These are phyloP conservation scores for Alviniconcha marisindica DNA, from an alignment of 1,140 invertebrate genomes.

Conservation along the genomic window DNA sequence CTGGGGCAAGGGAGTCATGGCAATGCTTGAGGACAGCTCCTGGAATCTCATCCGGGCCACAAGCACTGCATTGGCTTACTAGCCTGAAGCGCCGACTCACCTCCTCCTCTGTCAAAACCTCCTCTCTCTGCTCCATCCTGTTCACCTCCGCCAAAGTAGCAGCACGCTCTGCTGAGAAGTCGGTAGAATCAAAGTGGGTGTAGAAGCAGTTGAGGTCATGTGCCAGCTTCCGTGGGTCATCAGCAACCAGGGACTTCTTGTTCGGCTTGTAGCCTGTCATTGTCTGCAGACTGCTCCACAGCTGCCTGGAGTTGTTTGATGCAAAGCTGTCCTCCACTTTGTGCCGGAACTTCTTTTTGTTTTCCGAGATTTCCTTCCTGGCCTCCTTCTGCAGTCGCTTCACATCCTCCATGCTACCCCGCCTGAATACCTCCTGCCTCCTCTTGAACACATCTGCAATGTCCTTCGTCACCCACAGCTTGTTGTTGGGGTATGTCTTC, in stretches of 20 bases:
- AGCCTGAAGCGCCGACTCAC: too few relatives aligned
- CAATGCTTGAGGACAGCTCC: not conserved
- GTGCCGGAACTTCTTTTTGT: not conserved
- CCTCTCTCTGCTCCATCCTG: too few relatives aligned
- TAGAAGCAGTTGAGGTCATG: constrained; percentile 8
- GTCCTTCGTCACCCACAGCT: not conserved
- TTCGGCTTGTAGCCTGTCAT: not conserved
- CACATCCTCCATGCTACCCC: not conserved
- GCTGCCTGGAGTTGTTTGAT: not conserved
- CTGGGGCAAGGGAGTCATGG: not conserved
- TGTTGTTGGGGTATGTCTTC: not conserved
- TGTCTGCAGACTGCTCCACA: not conserved
- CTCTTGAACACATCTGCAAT: not conserved
- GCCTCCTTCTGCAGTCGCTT: not conserved
- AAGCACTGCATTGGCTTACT: not conserved
- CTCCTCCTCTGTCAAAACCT: too few relatives aligned
- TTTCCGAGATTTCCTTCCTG: not conserved
- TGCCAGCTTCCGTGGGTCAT: not conserved
- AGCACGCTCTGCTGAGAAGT: not conserved
- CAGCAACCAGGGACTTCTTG: not conserved
- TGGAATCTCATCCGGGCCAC: not conserved
- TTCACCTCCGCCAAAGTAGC: not conserved
- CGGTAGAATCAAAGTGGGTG: not conserved
- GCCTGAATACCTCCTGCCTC: not conserved
- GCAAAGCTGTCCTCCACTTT: not conserved